Conservation (phyloP, 2,888 invertebrate genomes). For the Penaeus monodon region DNA sequence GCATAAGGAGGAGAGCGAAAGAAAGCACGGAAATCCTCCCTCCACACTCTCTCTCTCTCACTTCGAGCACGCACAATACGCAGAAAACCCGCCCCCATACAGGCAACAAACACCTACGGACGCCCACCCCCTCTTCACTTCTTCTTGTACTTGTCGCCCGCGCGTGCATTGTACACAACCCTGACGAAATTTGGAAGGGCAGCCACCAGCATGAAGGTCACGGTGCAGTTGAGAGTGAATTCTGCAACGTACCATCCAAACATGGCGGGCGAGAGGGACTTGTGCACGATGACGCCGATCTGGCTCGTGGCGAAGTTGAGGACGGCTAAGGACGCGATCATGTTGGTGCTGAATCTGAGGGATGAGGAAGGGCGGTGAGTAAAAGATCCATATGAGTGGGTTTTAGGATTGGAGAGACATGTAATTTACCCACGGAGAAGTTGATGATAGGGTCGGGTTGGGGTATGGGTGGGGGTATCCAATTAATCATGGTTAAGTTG, state of each 20-base stretch:
- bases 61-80: too few species aligned
- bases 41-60: too few species aligned
- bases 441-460: too few species aligned
- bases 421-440: too few species aligned
- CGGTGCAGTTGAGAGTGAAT: conserved; percentile 38
- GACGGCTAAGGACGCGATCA: conserved; percentile 41
- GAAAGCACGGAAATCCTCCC: too few species aligned
- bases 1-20: too few species aligned
- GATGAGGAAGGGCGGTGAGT: neutral
- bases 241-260: conserved; percentile 40
- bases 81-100: too few species aligned
- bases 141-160: conserved; percentile 45
- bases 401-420: too few species aligned
- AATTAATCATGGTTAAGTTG: too few species aligned
- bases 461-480: too few species aligned
- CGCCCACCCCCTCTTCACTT: conserved; percentile 1
- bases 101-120: too few species aligned
- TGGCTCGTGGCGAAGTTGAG: conserved; percentile 38
- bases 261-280: conserved; percentile 44
- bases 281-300: conserved; percentile 22
- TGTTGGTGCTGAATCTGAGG: conserved; percentile 48
- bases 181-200: conserved; percentile 44
- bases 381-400: too few species aligned
- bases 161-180: conserved; percentile 18
- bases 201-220: conserved; percentile 38